Evolutionary conservation across 2,797 vertebrate genomes (phyloP).

Genomic region (Thunnus albacares): DNA sequence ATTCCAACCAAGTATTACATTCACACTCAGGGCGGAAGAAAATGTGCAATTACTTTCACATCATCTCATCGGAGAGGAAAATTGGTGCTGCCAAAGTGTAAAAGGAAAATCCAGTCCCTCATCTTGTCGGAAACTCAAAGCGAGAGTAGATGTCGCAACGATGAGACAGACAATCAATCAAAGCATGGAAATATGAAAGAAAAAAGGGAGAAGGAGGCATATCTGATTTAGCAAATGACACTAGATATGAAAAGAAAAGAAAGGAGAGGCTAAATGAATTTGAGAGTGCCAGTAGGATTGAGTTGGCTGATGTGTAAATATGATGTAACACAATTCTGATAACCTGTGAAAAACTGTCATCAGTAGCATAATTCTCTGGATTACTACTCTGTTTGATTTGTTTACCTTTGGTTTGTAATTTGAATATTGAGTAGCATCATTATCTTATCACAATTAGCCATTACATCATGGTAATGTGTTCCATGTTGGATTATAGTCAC

Average conservation of each 20-base stretch:
- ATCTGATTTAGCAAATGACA: constrained; percentile 38
- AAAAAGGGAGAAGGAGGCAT: constrained; percentile 9
- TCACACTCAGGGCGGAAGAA: constrained; percentile 43
- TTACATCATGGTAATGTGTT: background rate
- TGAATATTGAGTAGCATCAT: background rate
- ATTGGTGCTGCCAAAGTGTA: constrained; percentile 53
- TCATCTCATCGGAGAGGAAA: constrained; percentile 63
- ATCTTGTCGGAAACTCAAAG: constrained; percentile 37
- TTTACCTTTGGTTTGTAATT: background rate
- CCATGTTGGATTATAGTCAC: background rate
- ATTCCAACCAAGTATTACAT: constrained; percentile 35
- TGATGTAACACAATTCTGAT: constrained; percentile 19
- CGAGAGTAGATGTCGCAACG: constrained; percentile 36
- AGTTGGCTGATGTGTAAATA: background rate
- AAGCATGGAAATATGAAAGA: constrained; percentile 41
- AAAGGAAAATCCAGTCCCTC: constrained; percentile 49
- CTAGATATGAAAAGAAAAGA: constrained; percentile 14
- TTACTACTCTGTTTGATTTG: background rate
- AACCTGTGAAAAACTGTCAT: constrained; percentile 16
- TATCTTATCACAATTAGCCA: background rate
- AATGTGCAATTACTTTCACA: constrained; percentile 66
- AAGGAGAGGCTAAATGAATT: constrained; percentile 34
- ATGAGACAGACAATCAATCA: constrained; percentile 66
- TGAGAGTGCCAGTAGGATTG: constrained; percentile 5
- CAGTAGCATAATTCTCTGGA: background rate